phyloP scores from a whole-genome alignment of 2,797 vertebrate genomes.

The Poecilia velifera region DNA sequence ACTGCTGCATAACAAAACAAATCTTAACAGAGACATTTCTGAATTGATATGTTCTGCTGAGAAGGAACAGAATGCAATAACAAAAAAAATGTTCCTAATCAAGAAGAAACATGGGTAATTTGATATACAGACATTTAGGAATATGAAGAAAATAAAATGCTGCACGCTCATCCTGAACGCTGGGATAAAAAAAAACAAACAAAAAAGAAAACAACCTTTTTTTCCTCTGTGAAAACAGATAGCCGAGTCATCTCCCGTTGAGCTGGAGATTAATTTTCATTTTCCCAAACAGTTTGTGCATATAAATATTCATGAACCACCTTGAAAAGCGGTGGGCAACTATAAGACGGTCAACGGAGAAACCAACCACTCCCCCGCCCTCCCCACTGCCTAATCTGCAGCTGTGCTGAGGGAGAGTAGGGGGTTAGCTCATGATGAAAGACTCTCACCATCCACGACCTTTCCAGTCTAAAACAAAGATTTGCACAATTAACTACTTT shows the following conservation, averaged over 20 bases:
- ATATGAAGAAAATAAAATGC: constrained; percentile 49
- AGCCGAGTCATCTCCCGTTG: constrained; percentile 69
- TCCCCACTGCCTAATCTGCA: constrained; percentile 42
- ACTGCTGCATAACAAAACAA: constrained; percentile 31
- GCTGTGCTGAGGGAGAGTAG: constrained; percentile 51
- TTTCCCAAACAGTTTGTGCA: constrained; percentile 79
- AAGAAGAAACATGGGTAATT: constrained; percentile 56
- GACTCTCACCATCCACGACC: constrained; percentile 78
- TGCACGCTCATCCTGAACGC: constrained; percentile 35
- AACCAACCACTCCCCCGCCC: constrained; percentile 52
- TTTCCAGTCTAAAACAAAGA: constrained; percentile 86
- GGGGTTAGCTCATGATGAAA: constrained; percentile 72
- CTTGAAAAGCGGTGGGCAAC: constrained; percentile 71
- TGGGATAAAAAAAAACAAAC: constrained; percentile 25
- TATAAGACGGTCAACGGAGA: constrained; percentile 68
- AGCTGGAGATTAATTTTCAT: constrained; percentile 77
- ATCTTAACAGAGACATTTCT: constrained; percentile 25
- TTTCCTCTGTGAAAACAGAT: constrained; percentile 63
- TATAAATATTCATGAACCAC: constrained; percentile 82
- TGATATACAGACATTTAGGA: constrained; percentile 60
- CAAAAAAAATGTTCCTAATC: constrained; percentile 53
- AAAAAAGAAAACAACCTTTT: background rate
- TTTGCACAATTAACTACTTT: constrained; percentile 87
- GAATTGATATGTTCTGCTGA: constrained; percentile 37
- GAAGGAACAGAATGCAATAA: constrained; percentile 43